Evolutionary conservation across 2,888 invertebrate genomes (phyloP), one percentile per base, ranked within the genome.

Genomic region (Amphimallon solstitiale): DNA sequence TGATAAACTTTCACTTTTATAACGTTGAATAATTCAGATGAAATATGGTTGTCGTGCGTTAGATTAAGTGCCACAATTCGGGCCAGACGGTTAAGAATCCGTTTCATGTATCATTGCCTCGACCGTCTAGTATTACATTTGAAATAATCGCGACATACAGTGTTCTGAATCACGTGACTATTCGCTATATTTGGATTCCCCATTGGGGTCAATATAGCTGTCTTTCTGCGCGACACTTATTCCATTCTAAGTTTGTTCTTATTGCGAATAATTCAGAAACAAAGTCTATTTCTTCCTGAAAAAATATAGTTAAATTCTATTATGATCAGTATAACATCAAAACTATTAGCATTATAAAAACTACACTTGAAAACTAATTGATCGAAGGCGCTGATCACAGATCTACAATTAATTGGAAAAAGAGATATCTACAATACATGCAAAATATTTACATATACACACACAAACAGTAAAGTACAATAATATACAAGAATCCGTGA

Each of bases 1-100:
- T 56, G 56, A 52, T 52, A 52, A 56, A 56, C 56, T 56, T 56
- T 56, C 56, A 40, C 56, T 56, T 56, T 40, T 56, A 12, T 23
- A 10, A 10, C 12, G 9, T 14, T 9, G 21, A 14, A 40, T 40
- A 40, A 43, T 56, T 23, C 56, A 12, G 21, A 23, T 56, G 40
- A 56, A 21, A 56, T 40, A 56, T 43, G 21, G 40, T 19, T 17
- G n/a, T 21, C 17, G 12, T 14, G 9, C 19, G 40, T 23, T 56
- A 56, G 56, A 56, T 56, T 35, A 40, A 43, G 21, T 56, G 23
- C 40, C 29, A 21, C 21, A 40, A 56, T 56, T 56, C 35, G 7
- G 56, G 38, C 40, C 23, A 56, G 23, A 56, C 21, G 56, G 38
- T 23, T 38, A 38, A 43, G 56, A 56, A 56, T 56, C 21, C 54